Base-by-base conservation (phyloP, 2,797 vertebrate genomes). In the Muraenolepis orangiensis region DNA sequence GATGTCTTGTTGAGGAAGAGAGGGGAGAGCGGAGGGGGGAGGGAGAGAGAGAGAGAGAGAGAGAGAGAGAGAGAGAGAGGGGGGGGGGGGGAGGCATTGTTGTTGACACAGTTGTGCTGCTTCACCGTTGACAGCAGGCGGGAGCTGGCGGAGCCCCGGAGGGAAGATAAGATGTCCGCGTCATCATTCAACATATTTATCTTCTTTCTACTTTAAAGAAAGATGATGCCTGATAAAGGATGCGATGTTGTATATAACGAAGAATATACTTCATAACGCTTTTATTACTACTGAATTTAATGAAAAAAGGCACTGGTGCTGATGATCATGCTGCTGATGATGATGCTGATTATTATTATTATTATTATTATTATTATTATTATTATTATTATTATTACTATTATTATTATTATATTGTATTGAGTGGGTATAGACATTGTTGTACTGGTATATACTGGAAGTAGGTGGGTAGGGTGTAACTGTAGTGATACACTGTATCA, bases 1-100 rank as follows among this genome's bases (percentile, higher is more conserved):
- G 14, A 72, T 2, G n/a, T n/a, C 38, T 64, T 46, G 70, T n/a
- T 73, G 34, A 70, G 76, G 77, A 40, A 38, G 66, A 74, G 76
- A 74, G 78, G 51, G 20, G 2, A n/a, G 5, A 18, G 14, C 16
- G 8, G 4, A 32, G 34, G 20, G 6, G 23, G n/a, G 16, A 13
- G 51, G n/a, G 0, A 38, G 66, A 68, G 66, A 68, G 66, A 68
- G 66, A 68, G 66, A 68, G 66, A 68, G 66, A 31, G 23, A 68
- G 66, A 68, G 66, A 31, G 66, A 68, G 66, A 20, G 66, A 32
- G 66, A 31, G 66, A 13, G 6, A 26, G 66, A 18, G 66, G 61
- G n/a, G 61, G n/a, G n/a, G 23, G 11, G 23, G n/a, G 23, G 29
- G 30, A 20, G 31, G 8, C 61, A n/a, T n/a, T 23, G 42, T 51